These are phyloP conservation scores for Heliconius sara DNA, from an alignment of 2,888 invertebrate genomes.

Conservation along the genomic window DNA sequence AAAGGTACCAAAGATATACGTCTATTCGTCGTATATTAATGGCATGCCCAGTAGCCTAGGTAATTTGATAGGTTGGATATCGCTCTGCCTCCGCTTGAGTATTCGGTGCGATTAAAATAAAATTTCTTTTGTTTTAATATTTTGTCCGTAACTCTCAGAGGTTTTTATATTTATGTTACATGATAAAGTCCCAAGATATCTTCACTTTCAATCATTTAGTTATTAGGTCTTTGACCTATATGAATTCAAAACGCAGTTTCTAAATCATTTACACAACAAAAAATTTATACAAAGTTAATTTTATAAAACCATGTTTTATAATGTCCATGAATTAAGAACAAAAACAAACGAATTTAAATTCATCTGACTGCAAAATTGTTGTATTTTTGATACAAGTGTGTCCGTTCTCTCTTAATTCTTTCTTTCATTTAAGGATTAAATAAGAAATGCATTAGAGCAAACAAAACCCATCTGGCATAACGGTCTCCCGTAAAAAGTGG, in stretches of 20 bases:
- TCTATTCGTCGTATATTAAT: slow-evolving; percentile 52
- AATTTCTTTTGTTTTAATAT: slow-evolving; percentile 75
- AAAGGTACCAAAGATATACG: slow-evolving; percentile 48
- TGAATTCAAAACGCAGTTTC: neutral
- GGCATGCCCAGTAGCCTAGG: slow-evolving; percentile 83
- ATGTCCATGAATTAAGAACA: too few species aligned
- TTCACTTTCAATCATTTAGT: slow-evolving; percentile 19
- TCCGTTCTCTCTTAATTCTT: neutral
- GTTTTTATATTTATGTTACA: slow-evolving; percentile 9
- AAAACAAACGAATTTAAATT: neutral
- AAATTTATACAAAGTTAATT: too few species aligned
- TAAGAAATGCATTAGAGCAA: slow-evolving; percentile 60
- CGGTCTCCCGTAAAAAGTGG: slow-evolving; percentile 72
- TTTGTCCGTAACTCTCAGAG: slow-evolving; percentile 55
- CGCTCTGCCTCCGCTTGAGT: slow-evolving; percentile 78
- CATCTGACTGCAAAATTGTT: neutral
- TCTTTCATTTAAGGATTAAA: neutral
- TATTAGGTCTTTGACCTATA: slow-evolving; percentile 5
- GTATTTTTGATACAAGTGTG: neutral
- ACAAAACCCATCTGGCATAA: slow-evolving; percentile 79
- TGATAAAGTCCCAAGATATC: slow-evolving; percentile 20
- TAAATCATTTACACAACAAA: neutral
- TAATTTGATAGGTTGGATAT: slow-evolving; percentile 82
- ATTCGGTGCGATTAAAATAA: slow-evolving; percentile 81
- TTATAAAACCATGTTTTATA: too few species aligned